Conservation (phyloP, 2,797 vertebrate species). For the Gouania willdenowi region DNA sequence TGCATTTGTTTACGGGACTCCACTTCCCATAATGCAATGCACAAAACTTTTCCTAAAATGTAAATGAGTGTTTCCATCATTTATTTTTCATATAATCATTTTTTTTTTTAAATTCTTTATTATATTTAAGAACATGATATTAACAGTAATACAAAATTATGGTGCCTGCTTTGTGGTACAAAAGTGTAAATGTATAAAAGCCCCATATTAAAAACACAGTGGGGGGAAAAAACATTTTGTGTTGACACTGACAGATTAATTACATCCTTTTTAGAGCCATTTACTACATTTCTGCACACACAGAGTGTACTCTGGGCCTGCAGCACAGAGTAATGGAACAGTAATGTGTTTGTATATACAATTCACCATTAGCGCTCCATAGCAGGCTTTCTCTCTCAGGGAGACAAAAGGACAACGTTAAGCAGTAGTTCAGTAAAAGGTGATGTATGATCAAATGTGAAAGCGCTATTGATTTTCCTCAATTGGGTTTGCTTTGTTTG, state of each 20-base stretch:
- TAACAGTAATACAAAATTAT: too few species aligned
- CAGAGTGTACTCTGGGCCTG: conserved; percentile 21
- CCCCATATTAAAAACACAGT: too few species aligned
- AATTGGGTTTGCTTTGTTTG: conserved; percentile 75
- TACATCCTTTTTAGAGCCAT: conserved; percentile 4
- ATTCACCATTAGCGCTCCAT: conserved; percentile 13
- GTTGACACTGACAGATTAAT: conserved; percentile 16
- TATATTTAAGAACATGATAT: too few species aligned
- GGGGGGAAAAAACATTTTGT: too few species aligned
- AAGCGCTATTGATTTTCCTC: conserved; percentile 74
- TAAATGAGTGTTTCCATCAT: too few species aligned
- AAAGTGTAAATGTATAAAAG: too few species aligned
- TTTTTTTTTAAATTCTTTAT: too few species aligned
- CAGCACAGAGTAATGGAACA: conserved; percentile 7
- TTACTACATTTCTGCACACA: conserved; percentile 10
- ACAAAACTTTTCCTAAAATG: too few species aligned
- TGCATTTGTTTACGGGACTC: too few species aligned
- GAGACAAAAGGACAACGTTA: conserved; percentile 56
- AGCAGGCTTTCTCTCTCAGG: conserved; percentile 20
- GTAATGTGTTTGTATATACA: conserved; percentile 44
- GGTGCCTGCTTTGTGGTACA: conserved; percentile 12
- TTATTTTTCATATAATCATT: too few species aligned
- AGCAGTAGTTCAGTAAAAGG: conserved; percentile 53
- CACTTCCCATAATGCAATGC: too few species aligned
- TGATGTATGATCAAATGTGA: conserved; percentile 73